Conservation (phyloP, 2,113 vertebrate genomes). For the Lutjanus erythropterus region DNA sequence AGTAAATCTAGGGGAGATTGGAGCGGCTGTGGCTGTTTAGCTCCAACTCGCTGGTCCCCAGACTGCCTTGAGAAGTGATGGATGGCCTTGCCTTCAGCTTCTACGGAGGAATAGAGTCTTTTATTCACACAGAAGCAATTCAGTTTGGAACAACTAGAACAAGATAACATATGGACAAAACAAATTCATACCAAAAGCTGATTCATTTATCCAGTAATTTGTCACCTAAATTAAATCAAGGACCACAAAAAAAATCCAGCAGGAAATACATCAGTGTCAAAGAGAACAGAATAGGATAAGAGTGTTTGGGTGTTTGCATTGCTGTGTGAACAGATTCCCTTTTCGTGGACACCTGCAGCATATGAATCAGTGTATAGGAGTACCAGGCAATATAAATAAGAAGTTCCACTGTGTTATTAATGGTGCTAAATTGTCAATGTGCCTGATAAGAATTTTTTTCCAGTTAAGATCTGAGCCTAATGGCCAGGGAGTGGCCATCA, state of each 20-base stretch:
- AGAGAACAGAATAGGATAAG: neutral
- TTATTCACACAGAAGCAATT: constrained; percentile 28
- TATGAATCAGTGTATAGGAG: neutral
- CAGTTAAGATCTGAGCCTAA: too few species aligned
- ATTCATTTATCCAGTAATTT: constrained; percentile 9
- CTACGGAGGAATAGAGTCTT: constrained; percentile 8
- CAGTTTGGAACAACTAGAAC: constrained; percentile 21
- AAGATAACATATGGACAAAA: neutral
- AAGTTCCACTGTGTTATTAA: too few species aligned
- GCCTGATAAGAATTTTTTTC: neutral
- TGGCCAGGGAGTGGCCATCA: too few species aligned
- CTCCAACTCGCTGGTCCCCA: constrained; percentile 4
- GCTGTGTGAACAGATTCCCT: neutral
- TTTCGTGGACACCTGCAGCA: neutral
- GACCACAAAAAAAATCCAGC: neutral
- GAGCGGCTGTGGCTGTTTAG: constrained; percentile 6
- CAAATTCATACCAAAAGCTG: neutral
- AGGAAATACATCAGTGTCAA: neutral
- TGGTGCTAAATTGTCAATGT: too few species aligned
- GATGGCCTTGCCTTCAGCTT: constrained; percentile 21
- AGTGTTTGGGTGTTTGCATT: neutral
- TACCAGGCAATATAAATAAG: neutral
- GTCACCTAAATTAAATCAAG: constrained; percentile 15
- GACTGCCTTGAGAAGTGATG: constrained; percentile 45
- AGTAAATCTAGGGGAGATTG: constrained; percentile 50